These are phyloP conservation scores for Tangara arthus DNA, from an alignment of 2,797 vertebrate genomes.

Conservation along the genomic window DNA sequence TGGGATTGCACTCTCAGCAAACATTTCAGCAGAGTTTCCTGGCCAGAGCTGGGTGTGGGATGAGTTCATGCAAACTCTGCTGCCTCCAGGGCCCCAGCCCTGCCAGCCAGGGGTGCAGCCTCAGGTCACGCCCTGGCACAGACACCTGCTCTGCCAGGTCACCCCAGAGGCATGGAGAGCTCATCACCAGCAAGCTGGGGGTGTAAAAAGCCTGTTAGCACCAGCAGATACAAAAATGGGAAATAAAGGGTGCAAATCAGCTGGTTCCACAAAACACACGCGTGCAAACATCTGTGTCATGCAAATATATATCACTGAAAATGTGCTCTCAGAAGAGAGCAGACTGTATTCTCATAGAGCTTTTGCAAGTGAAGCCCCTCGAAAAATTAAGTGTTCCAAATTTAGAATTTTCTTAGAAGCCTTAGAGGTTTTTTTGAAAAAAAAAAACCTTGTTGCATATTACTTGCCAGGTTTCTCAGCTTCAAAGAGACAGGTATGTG, in stretches of 20 bases:
- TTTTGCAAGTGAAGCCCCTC: neutral
- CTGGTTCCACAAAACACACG: neutral
- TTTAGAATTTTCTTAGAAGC: neutral
- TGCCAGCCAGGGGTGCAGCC: neutral
- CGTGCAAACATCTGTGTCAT: neutral
- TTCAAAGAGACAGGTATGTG: neutral
- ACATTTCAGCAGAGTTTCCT: neutral
- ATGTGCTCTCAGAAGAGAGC: neutral
- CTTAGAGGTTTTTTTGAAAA: neutral
- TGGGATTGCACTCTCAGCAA: neutral
- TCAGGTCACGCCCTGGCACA: neutral
- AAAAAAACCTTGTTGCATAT: neutral
- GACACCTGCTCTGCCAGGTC: neutral
- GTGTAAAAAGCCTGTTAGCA: neutral
- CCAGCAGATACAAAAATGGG: neutral
- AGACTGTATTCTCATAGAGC: neutral
- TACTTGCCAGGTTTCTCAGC: neutral
- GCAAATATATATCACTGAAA: rapidly evolving
- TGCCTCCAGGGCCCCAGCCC: neutral
- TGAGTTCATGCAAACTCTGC: neutral
- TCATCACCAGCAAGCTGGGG: neutral
- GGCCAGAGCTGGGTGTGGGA: no score
- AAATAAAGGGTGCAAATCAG: neutral
- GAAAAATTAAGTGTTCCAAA: neutral
- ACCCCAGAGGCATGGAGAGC: neutral